Percentiles rank a stretch among this genome's conserved stretches.
These are phyloP conservation scores for Caenorhabditis imperialis DNA, from an alignment of 2,888 invertebrate genomes.

Conservation along the genomic window DNA sequence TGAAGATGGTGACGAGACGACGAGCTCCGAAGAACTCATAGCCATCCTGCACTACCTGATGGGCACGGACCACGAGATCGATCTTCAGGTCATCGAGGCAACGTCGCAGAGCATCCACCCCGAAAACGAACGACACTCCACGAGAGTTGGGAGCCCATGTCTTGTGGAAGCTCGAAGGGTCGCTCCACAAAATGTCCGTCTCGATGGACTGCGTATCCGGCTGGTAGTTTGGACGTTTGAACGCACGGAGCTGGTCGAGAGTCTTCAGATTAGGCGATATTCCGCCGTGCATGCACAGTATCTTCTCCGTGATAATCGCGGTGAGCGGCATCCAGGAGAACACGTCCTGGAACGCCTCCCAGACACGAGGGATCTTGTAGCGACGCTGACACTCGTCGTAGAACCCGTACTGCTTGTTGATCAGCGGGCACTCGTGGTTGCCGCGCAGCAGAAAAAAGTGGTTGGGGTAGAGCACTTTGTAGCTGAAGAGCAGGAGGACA, in stretches of 20 bases:
- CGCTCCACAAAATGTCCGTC: slow-evolving; percentile 79
- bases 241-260: slow-evolving; percentile 55
- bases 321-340: slow-evolving; percentile 68
- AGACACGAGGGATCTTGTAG: slow-evolving; percentile 56
- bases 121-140: slow-evolving; percentile 82
- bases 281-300: slow-evolving; percentile 73
- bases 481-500: slow-evolving; percentile 64
- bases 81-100: slow-evolving; percentile 55
- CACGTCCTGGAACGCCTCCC: slow-evolving; percentile 60
- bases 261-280: slow-evolving; percentile 61
- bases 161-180: slow-evolving; percentile 64
- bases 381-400: slow-evolving; percentile 69
- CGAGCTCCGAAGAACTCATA: slow-evolving; percentile 81
- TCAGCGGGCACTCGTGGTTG: too few relatives aligned
- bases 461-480: slow-evolving; percentile 62
- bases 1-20: slow-evolving; percentile 66
- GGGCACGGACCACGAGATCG: slow-evolving; percentile 69
- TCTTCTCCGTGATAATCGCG: slow-evolving; percentile 61
- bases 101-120: slow-evolving; percentile 80
- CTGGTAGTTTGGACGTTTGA: slow-evolving; percentile 58
- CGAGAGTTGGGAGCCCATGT: slow-evolving; percentile 73
- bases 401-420: slow-evolving; percentile 72
- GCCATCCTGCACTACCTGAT: slow-evolving; percentile 81
- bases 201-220: slow-evolving; percentile 78
- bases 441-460: slow-evolving; percentile 69